These are phyloP conservation scores for sheep (Ovis aries) DNA, from an alignment of 2,113 vertebrate species.

Conservation along the genomic window DNA sequence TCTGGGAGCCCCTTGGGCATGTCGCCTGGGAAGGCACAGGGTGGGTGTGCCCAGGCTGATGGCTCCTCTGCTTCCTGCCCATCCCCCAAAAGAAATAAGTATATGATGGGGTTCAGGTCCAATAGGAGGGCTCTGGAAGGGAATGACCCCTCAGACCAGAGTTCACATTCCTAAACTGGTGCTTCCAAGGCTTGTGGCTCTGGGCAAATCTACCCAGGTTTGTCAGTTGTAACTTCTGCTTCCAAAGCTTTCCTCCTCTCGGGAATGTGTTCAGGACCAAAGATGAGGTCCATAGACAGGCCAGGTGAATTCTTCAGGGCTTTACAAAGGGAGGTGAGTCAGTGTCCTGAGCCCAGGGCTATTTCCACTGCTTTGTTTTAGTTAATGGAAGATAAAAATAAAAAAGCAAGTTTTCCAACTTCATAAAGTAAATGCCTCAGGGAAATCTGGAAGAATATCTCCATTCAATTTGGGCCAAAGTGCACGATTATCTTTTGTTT, in stretches of 20 bases:
- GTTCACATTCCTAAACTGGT: not conserved
- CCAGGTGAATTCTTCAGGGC: not conserved
- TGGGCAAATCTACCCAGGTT: not conserved
- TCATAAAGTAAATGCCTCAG: not conserved
- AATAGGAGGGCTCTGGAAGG: not conserved
- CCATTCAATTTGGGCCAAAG: not conserved
- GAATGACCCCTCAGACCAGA: not conserved
- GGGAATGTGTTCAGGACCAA: not conserved
- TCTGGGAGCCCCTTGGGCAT: not conserved
- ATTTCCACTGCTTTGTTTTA: not conserved
- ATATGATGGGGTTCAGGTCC: not conserved
- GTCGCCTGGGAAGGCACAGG: not conserved
- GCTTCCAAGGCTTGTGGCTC: not conserved
- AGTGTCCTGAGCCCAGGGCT: not conserved
- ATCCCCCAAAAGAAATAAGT: not conserved
- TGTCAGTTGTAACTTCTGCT: not conserved
- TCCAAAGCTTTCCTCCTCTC: not conserved
- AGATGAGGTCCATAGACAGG: not conserved
- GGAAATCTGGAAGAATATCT: not conserved
- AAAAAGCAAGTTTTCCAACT: not conserved
- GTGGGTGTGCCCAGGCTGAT: rapidly evolving
- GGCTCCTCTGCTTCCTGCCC: not conserved
- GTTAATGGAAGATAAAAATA: not conserved
- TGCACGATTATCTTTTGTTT: not conserved
- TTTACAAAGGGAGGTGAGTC: not conserved